Base-by-base conservation (phyloP, 2,797 vertebrate species). In the Melanotaenia parkinsoni region DNA sequence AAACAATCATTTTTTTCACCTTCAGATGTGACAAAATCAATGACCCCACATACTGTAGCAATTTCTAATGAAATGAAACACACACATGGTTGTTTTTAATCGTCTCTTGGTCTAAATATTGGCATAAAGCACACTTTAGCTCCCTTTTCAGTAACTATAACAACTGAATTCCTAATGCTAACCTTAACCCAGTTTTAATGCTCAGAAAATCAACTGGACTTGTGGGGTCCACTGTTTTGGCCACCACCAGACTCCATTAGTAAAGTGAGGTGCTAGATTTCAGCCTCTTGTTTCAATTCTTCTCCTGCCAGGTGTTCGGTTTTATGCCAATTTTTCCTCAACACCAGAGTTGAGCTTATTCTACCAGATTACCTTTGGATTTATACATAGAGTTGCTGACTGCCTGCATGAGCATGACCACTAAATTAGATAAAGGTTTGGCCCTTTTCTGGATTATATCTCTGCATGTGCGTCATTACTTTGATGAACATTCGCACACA, bases 1-100 rank as follows among this genome's bases (percentile, higher is more conserved):
- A 73, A 18, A 32, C 28, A 28, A 37, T 32, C n/a, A 71, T 18
- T 63, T 45, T 70, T 30, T 30, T 30, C 30, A 30, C 30, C 60
- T 38, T 58, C 20, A 14, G 22, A 76, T 1, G n/a, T 60, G 61
- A 67, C n/a, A 67, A 58, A 75, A 60, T 40, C 0, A 0, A 40
- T 26, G 51, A 67, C 62, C 24, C 47, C 33, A 35, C 58, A 47
- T 47, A 45, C 43, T 45, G 0, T 16, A n/a, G 45, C 10, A 54
- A 1, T 28, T 30, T 59, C 9, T 58, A 60, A 67, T 65, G 30
- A 30, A 58, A 8, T 14, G 13, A 43, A 51, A 74, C 63, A 38
- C 28, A 28, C 20, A 59, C 30, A 43, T 13, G 11, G 6, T 26
- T 28, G 11, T 26, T 56, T 28, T 28, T 56, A 30, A 14, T 7